Percentiles rank a stretch among this genome's conserved stretches.
Evolutionary conservation across 2,888 invertebrate species (phyloP).

Genomic region (Stenurella melanura): DNA sequence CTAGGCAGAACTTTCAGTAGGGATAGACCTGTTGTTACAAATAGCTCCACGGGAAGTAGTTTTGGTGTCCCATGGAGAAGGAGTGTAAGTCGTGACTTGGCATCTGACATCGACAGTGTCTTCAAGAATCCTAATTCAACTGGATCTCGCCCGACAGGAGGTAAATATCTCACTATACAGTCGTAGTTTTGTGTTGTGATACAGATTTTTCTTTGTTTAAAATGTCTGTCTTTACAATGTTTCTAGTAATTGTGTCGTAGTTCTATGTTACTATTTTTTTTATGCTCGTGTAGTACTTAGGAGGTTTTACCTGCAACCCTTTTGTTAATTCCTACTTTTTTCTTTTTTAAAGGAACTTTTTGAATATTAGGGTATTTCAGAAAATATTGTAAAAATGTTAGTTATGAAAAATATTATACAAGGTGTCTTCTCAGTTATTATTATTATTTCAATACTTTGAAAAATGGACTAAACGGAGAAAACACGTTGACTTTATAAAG

Average conservation of each 20-base stretch:
- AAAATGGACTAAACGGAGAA: neutral
- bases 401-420: neutral
- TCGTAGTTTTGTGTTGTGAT: slow-evolving; percentile 50
- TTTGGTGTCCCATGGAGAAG: slow-evolving; percentile 77
- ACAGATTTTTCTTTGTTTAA: slow-evolving; percentile 38
- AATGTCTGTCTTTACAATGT: slow-evolving; percentile 43
- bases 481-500: neutral
- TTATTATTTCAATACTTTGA: neutral
- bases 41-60: slow-evolving; percentile 58
- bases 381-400: slow-evolving; percentile 23
- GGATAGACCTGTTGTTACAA: slow-evolving; percentile 62
- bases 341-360: neutral
- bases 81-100: slow-evolving; percentile 80
- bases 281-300: slow-evolving; percentile 59
- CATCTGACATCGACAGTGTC: slow-evolving; percentile 84
- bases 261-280: slow-evolving; percentile 52
- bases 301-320: slow-evolving; percentile 56
- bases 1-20: slow-evolving; percentile 72
- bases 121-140: slow-evolving; percentile 77
- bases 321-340: slow-evolving; percentile 24
- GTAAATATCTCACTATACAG: slow-evolving; percentile 73
- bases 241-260: slow-evolving; percentile 46
- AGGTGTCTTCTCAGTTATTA: slow-evolving; percentile 9
- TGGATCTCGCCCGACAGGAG: slow-evolving; percentile 80
- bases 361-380: slow-evolving; percentile 9